Base-by-base conservation (phyloP, 2,113 vertebrate genomes). In the Apaloderma vittatum region DNA sequence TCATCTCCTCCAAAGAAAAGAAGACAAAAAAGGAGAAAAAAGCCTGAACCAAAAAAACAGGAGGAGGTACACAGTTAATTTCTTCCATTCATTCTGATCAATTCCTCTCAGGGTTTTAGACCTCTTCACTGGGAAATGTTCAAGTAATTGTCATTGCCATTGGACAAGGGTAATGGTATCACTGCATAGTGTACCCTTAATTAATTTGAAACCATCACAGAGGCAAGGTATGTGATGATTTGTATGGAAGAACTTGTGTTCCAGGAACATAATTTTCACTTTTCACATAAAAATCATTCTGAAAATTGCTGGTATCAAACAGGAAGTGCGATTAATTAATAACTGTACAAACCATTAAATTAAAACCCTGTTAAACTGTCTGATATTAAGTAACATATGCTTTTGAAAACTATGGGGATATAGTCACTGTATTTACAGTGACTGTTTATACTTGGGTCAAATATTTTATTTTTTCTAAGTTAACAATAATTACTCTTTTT, bases 1-100 rank as follows among this genome's bases (percentile, higher is more conserved):
- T 90, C 95, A 55, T 96, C 98, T 95, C 95, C 99, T 97, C 95
- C 98, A 97, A 98, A 97, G 92, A 97, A 96, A 52, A 97, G 97
- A 17, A 97, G 97, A 66, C 93, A 86, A 67, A 98, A 98, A 95
- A 98, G 97, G 77, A 97, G 94, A 66, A 98, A 97, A 96, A 98
- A 97, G 90, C 97, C 91, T 26, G 98, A 98, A 49, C 93, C 97
- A 7, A 97, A 95, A 81, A 98, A 94, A 58, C 97, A 98, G 74
- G 97, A 97, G 36, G 96, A 94, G 96, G 98, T 97, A 89, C 8
- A 7, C 0, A 29, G 18, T 51, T 49, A 1, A 3, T 18, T 63
- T 80, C 14, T 72, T 52, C 29, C 59, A 1, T 23, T 18, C 12
- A 3, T 0, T 36, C 8, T 11, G 22, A 8, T 40, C 15, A 5